These are phyloP conservation scores for Sphaeramia orbicularis DNA, from an alignment of 2,797 vertebrate genomes.

Conservation along the genomic window DNA sequence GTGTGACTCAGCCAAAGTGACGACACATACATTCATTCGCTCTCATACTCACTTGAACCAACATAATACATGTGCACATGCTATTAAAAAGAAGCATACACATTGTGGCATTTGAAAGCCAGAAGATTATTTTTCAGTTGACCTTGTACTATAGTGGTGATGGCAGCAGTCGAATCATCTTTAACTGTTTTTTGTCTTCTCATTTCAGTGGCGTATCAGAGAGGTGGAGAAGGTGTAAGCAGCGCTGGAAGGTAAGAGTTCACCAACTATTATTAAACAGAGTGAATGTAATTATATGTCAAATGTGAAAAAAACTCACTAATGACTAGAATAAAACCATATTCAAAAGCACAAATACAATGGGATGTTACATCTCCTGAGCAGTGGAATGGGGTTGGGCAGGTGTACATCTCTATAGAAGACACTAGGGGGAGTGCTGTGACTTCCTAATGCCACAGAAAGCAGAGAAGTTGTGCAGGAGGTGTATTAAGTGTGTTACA, in stretches of 20 bases:
- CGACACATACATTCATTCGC: conserved; percentile 49
- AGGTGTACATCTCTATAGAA: conserved; percentile 40
- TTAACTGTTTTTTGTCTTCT: conserved; percentile 33
- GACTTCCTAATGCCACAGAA: conserved; percentile 70
- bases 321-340: neutral
- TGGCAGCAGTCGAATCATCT: conserved; percentile 10
- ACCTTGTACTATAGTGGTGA: conserved; percentile 10
- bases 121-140: conserved; percentile 17
- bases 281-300: neutral
- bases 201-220: conserved; percentile 94
- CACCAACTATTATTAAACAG: neutral
- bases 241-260: conserved; percentile 95
- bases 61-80: conserved; percentile 17
- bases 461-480: conserved; percentile 28
- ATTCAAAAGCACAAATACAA: neutral
- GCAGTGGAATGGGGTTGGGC: conserved; percentile 23
- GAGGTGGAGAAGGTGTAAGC: conserved; percentile 97
- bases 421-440: conserved; percentile 91
- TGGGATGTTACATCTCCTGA: neutral
- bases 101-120: conserved; percentile 1
- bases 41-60: conserved; percentile 17
- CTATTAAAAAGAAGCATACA: neutral
- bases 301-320: neutral
- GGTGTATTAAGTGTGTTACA: conserved; percentile 51
- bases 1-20: conserved; percentile 54